These are phyloP conservation scores for Ceyx melanurus DNA, from an alignment of 2,113 vertebrate genomes.

Conservation along the genomic window DNA sequence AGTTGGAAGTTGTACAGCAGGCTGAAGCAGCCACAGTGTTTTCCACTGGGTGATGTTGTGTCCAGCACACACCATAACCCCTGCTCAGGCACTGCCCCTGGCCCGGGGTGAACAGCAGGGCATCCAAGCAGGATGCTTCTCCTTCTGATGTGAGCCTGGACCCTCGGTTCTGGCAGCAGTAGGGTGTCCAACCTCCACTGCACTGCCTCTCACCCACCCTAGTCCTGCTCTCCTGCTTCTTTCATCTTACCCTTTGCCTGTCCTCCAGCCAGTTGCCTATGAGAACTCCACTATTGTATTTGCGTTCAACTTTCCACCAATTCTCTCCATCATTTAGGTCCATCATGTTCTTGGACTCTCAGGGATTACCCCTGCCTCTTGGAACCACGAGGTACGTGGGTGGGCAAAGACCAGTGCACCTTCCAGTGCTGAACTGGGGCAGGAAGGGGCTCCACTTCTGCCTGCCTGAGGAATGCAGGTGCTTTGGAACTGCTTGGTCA, in stretches of 20 bases:
- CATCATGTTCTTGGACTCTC: not conserved
- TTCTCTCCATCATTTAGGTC: conserved; percentile 12
- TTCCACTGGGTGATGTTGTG: not conserved
- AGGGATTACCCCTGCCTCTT: not conserved
- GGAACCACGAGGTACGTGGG: not conserved
- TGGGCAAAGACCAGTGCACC: not conserved
- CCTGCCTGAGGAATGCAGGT: rapidly evolving
- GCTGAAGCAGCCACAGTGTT: not conserved
- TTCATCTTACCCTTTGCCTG: conserved; percentile 74
- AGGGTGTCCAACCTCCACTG: not conserved
- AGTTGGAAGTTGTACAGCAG: not conserved
- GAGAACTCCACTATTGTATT: conserved; percentile 76
- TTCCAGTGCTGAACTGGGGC: not conserved
- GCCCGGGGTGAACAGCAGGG: not conserved
- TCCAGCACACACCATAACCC: not conserved
- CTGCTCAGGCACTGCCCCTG: not conserved
- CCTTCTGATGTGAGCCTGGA: not conserved
- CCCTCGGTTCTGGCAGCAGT: not conserved
- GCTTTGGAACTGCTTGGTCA: not conserved
- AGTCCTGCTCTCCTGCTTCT: not conserved
- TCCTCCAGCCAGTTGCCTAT: conserved; percentile 84
- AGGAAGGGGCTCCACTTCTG: not conserved
- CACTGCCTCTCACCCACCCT: not conserved
- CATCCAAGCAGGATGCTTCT: not conserved
- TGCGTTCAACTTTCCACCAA: conserved; percentile 74